Evolutionary conservation across 1,140 invertebrate genomes (phyloP), one percentile per base, ranked within the genome.

Genomic region (Tigriopus japonicus): DNA sequence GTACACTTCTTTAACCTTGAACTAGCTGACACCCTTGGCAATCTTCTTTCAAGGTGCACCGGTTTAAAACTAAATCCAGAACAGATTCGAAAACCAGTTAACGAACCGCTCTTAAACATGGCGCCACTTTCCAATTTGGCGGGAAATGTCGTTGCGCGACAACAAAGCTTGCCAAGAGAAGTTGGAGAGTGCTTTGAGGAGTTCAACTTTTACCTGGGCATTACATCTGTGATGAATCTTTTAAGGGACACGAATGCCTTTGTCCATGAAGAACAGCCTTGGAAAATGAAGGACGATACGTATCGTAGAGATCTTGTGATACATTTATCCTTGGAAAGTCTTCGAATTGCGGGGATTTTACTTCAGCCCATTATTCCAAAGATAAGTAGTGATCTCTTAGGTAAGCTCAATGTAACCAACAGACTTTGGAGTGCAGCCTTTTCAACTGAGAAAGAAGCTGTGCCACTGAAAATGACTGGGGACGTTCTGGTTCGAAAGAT

Each of bases 11-110:
- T 94, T 13, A 98, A 98, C 76, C 76, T 83, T 1, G 92, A 98
- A 70, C 72, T 98, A 51, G 90, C 90, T 2, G 85, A 96, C 70
- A 91, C 85, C 5, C 71, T 96, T 1, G 93, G 92, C 21, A 98
- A 98, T 76, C 74, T 98, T 41, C 74, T 95, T 19, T 85, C 78
- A 65, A 78, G 94, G 52, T 85, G 82, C 68, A 82, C 80, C 63
- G 82, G 83, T 35, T 75, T 75, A 63, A 70, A 79, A 23, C 71
- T 98, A 24, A 97, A 97, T 78, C 28, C 28, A 5, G 28, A 35
- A 9, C 28, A 35, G 9, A 35, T 35, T 5, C 28, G 28, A 9
- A 35, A 35, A 35, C 28, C 28, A 9, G 82, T 83, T 17, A 67
- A 74, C 13, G 80, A 82, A 69, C 70, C 87, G 87, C 1, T 61